Conservation (phyloP, 1,140 invertebrate species). For the Heliconius himera region DNA sequence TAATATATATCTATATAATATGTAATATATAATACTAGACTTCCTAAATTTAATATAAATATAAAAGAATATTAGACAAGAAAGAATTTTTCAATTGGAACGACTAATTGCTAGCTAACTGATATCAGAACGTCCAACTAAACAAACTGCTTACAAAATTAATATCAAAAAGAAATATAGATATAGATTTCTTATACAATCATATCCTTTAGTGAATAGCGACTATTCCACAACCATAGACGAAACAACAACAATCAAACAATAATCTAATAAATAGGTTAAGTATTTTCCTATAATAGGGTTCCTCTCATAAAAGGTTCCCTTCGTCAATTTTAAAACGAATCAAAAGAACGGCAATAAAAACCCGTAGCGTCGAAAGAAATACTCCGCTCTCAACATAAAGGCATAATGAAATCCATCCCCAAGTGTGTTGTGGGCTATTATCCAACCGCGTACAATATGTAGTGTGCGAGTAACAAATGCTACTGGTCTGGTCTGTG, state of each 20-base stretch:
- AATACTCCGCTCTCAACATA: slow-evolving; percentile 64
- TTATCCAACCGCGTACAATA: slow-evolving; percentile 67
- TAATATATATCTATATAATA: too few species aligned
- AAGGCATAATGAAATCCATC: slow-evolving; percentile 78
- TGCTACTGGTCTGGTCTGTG: slow-evolving; percentile 57
- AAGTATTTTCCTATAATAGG: slow-evolving; percentile 10
- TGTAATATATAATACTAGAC: too few species aligned
- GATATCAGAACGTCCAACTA: too few species aligned
- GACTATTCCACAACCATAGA: neutral
- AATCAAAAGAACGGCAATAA: slow-evolving; percentile 56
- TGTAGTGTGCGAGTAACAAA: slow-evolving; percentile 73
- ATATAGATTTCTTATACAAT: too few species aligned
- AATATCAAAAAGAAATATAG: too few species aligned
- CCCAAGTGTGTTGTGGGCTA: slow-evolving; percentile 73
- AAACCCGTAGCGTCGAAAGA: slow-evolving; percentile 47
- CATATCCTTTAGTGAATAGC: neutral
- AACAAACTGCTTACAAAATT: too few species aligned
- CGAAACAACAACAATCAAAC: slow-evolving; percentile 17
- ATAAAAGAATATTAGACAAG: too few species aligned
- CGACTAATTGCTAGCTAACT: too few species aligned
- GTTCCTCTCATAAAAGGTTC: slow-evolving; percentile 10
- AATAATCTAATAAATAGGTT: slow-evolving; percentile 26
- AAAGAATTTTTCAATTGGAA: too few species aligned
- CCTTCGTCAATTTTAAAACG: slow-evolving; percentile 46
- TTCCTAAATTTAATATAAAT: too few species aligned